These are phyloP conservation scores for Ephydatia muelleri DNA, from an alignment of 37 sponge, comb jelly and placozoan genomes.

Conservation along the genomic window DNA sequence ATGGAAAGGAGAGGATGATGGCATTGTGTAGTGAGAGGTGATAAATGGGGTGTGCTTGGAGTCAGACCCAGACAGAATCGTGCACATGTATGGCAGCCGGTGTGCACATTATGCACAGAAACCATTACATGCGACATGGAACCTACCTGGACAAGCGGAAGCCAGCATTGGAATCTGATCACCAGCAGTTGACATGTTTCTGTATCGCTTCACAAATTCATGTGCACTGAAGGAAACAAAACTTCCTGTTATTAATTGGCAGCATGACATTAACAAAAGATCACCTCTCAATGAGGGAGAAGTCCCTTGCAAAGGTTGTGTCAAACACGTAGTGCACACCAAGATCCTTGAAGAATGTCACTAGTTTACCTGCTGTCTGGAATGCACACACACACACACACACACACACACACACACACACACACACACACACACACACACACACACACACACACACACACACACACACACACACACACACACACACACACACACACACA, in stretches of 20 bases:
- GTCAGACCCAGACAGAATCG: too few species aligned
- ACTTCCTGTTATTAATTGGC: not conserved
- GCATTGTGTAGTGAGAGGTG: not conserved
- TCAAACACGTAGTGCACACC: conserved; percentile 89
- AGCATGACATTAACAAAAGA: not conserved
- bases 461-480: not conserved
- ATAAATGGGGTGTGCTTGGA: too few species aligned
- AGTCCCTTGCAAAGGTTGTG: conserved; percentile 76
- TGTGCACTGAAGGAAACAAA: conserved; percentile 39
- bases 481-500: not conserved
- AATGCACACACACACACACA: not conserved
- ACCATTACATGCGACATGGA: not conserved
- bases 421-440: not conserved
- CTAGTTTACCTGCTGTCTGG: conserved; percentile 55
- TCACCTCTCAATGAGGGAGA: conserved; percentile 87
- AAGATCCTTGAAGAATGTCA: conserved; percentile 69
- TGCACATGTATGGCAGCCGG: too few species aligned
- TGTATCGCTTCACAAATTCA: conserved; percentile 80
- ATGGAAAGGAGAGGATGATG: not conserved
- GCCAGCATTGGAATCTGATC: conserved; percentile 85
- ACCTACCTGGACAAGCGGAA: conserved; percentile 96
- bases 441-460: conserved; percentile 7
- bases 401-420: not conserved
- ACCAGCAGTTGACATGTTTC: not conserved
- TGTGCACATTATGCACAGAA: not conserved